phyloP scores from a whole-genome alignment of 2,888 invertebrate genomes.

The Cetonia aurata region DNA sequence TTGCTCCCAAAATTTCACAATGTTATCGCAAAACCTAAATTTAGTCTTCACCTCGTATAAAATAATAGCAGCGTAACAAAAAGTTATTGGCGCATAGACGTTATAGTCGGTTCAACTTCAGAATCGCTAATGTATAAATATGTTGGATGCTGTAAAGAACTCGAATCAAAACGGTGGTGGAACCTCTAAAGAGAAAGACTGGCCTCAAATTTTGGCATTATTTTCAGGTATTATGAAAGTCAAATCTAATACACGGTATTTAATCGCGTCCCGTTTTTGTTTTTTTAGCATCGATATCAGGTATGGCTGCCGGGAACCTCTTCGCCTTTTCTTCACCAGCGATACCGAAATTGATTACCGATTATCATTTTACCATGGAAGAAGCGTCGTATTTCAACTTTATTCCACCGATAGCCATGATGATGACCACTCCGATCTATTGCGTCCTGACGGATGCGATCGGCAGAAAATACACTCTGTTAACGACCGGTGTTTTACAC shows the following conservation, averaged over 20 bases:
- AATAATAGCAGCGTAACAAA: too few relatives aligned
- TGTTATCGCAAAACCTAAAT: too few relatives aligned
- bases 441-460: conserved; percentile 55
- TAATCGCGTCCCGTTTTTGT: conserved; percentile 7
- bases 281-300: conserved; percentile 16
- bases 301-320: conserved; percentile 32
- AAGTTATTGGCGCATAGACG: too few relatives aligned
- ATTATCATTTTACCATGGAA: conserved; percentile 56
- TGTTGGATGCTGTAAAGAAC: too few relatives aligned
- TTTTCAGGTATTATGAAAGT: conserved; percentile 1
- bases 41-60: too few relatives aligned
- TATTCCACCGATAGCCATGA: conserved; percentile 56
- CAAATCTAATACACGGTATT: neutral
- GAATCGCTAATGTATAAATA: too few relatives aligned
- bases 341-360: conserved; percentile 44
- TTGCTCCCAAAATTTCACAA: too few relatives aligned
- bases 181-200: neutral
- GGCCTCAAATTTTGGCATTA: neutral
- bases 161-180: too few relatives aligned
- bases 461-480: conserved; percentile 57
- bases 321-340: conserved; percentile 46
- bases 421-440: conserved; percentile 53
- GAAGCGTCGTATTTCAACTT: conserved; percentile 60
- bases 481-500: conserved; percentile 57
- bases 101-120: too few relatives aligned